phyloP scores from a whole-genome alignment of 2,797 vertebrate genomes.

The Nasua narica region DNA sequence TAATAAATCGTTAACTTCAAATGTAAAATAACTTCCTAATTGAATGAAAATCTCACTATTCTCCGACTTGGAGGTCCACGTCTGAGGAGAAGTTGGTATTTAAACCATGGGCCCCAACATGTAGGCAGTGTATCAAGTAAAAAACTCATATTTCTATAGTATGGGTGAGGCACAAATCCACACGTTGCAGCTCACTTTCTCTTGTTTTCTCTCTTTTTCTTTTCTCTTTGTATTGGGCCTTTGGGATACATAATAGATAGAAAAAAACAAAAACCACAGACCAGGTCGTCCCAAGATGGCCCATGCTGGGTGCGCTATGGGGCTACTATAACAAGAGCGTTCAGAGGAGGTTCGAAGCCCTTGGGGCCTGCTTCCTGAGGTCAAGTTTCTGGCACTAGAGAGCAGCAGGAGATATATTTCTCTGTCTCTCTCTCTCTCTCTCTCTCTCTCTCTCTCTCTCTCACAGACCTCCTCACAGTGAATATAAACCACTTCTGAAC shows the following conservation, averaged over 20 bases:
- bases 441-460: not conserved
- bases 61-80: not conserved
- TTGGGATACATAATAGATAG: not conserved
- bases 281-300: not conserved
- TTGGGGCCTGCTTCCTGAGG: not conserved
- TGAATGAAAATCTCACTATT: not conserved
- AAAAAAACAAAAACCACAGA: not conserved
- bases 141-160: not conserved
- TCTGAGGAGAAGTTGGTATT: not conserved
- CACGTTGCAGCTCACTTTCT: not conserved
- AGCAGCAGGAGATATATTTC: not conserved
- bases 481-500: not conserved
- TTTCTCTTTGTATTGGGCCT: not conserved
- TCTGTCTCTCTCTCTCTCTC: not conserved
- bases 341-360: not conserved
- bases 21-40: not conserved
- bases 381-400: not conserved
- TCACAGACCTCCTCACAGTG: not conserved
- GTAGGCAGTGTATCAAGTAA: not conserved
- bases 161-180: not conserved
- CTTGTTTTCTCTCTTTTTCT: not conserved
- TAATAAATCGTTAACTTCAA: not conserved
- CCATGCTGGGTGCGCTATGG: accelerated
- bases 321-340: not conserved
- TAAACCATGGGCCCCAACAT: not conserved